A percentile compares a stretch with the other conserved stretches of the same genome.
Conservation (phyloP, 2,113 vertebrate species). For the Seriola rivoliana region DNA sequence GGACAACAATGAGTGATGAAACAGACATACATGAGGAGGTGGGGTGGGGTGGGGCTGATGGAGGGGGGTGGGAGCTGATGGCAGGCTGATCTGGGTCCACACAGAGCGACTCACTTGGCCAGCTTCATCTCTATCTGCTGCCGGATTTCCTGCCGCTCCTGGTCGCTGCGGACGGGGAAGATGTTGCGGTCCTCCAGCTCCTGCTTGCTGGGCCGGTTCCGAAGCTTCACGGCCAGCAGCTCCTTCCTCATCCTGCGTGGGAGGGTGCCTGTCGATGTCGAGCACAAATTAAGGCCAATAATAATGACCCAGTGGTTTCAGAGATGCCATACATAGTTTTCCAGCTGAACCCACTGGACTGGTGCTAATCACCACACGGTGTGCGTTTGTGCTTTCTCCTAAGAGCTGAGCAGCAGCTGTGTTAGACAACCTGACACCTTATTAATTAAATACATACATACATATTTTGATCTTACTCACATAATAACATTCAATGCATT, state of each 20-base stretch:
- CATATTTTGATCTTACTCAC: not conserved
- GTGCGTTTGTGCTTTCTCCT: slow-evolving; percentile 10
- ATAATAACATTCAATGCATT: not conserved
- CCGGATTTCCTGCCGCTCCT: slow-evolving; percentile 95
- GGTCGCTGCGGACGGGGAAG: slow-evolving; percentile 94
- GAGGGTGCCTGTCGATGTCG: slow-evolving; percentile 87
- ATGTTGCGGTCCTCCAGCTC: slow-evolving; percentile 98
- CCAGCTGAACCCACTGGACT: slow-evolving; percentile 22
- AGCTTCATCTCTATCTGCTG: slow-evolving; percentile 98
- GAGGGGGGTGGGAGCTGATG: slow-evolving; percentile 12
- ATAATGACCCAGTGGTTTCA: not conserved
- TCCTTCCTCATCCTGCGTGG: slow-evolving; percentile 96
- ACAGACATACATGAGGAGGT: slow-evolving; percentile 57
- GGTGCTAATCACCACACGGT: slow-evolving; percentile 22
- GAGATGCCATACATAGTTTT: slow-evolving; percentile 14
- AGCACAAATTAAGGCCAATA: slow-evolving; percentile 32
- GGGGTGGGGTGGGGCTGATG: slow-evolving; percentile 12
- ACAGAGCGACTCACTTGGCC: slow-evolving; percentile 91
- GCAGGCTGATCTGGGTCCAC: slow-evolving; percentile 41
- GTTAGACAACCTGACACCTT: slow-evolving; percentile 3
- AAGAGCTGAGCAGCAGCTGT: not conserved
- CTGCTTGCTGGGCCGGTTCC: slow-evolving; percentile 95
- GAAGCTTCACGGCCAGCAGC: slow-evolving; percentile 93
- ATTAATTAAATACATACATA: slow-evolving; percentile 11
- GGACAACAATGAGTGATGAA: slow-evolving; percentile 47